Conservation (phyloP, 1,140 invertebrate species). For the Pygmarrhopalites habei region DNA sequence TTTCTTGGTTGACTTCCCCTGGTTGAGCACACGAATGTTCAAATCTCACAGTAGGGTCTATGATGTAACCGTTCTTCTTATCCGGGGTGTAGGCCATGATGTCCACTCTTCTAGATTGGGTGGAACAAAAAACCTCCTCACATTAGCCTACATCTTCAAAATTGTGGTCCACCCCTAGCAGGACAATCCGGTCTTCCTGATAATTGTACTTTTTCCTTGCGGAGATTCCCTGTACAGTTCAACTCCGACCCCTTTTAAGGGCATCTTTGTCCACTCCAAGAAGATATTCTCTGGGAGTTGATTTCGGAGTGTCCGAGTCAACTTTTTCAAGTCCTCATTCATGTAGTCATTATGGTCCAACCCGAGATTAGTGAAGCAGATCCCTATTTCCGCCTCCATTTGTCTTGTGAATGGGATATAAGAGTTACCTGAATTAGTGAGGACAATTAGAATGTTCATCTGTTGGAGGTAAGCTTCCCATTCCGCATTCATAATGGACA, state of each 20-base stretch:
- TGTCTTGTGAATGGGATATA: not conserved
- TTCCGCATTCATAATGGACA: not conserved
- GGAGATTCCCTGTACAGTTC: not conserved
- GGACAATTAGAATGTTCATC: not conserved
- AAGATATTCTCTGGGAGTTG: not conserved
- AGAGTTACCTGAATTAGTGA: not conserved
- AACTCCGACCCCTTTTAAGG: slow-evolving; percentile 1
- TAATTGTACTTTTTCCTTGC: not conserved
- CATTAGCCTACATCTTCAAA: slow-evolving; percentile 10
- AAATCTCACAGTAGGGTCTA: no score
- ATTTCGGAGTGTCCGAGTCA: not conserved
- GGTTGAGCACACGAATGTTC: no score
- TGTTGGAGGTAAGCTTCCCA: slow-evolving; percentile 2
- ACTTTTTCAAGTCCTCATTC: no score
- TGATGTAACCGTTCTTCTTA: no score
- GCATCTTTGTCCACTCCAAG: not conserved
- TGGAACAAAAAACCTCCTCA: no score
- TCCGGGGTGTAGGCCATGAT: no score
- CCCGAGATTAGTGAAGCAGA: not conserved
- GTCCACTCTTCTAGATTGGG: no score
- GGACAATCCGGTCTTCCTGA: not conserved
- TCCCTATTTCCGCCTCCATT: not conserved
- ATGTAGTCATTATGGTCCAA: not conserved
- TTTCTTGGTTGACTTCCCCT: no score
- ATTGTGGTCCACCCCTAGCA: not conserved